Base-by-base conservation (phyloP, 1,140 invertebrate species). In the Conopomorpha cramerella region DNA sequence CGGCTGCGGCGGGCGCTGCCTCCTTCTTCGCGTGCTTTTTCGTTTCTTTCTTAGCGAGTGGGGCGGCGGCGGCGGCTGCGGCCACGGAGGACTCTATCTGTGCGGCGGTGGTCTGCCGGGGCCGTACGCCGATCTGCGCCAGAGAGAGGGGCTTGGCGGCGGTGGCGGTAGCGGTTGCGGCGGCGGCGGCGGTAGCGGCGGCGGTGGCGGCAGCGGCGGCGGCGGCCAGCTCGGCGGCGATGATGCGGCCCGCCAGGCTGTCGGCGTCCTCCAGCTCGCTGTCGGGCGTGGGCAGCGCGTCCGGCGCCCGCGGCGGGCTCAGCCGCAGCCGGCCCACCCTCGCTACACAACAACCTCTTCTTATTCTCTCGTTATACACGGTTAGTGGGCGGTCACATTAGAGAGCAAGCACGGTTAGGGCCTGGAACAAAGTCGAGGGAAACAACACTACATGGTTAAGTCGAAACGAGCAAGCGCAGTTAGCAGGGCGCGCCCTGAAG, bases 341-440 rank as follows among this genome's bases (percentile, higher is more conserved):
- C 55, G 61, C 77, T 79, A 76, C 55, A 70, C 68, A 77, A 78
- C 66, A 70, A 76, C 71, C 55, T 64, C 60, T 76, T 76, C 67
- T 59, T 60, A 55, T 74, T 65, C 70, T 64, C 59, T 61, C 61
- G 45, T 47, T 50, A 71, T 73, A 70, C 43, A 46, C 57, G 55
- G 70, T 77, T 71, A 78, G 77, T 79, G 74, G 45, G 67, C 64
- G 52, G 51, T 79, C 77, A 79, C 77, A 79, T 77, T 77, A 79
- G 62, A 68, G 72, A 71, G 64, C 77, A 79, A 78, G 71, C 73
- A 70, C 71, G 70, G 74, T 78, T 78, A 79, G 73, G 62, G 77
- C 74, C 77, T 79, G 77, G 67, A 79, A 79, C 77, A 79, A 74
- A 78, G 63, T 77, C 57, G 66, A 68, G 60, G 62, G 71, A 68